Evolutionary conservation across 2,888 invertebrate species (phyloP).

Genomic region (Ligdia adustata): DNA sequence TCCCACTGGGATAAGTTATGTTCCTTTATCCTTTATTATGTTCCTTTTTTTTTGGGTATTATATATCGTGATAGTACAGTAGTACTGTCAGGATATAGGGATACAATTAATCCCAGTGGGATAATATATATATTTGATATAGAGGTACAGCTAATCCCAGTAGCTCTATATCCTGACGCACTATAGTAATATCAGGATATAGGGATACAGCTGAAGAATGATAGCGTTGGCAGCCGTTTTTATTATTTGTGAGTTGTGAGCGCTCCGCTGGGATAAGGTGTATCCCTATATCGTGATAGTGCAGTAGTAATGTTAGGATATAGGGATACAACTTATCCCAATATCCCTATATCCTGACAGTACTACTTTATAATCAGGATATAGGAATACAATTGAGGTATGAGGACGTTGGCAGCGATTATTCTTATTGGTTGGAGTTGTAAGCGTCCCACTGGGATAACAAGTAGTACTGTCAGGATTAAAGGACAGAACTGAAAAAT

Average conservation of each 20-base stretch:
- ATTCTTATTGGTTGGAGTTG: conserved; percentile 71
- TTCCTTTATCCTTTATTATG: background rate
- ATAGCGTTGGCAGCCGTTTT: conserved; percentile 69
- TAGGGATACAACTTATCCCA: too few relatives aligned
- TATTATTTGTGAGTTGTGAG: conserved; percentile 73
- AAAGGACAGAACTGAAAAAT: conserved; percentile 70
- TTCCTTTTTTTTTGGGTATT: background rate
- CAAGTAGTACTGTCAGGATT: conserved; percentile 69
- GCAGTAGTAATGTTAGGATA: too few relatives aligned
- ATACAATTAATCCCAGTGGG: background rate
- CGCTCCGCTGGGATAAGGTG: background rate
- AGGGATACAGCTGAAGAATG: conserved; percentile 70
- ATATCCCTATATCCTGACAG: too few relatives aligned
- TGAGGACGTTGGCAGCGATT: conserved; percentile 71
- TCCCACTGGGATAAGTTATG: background rate
- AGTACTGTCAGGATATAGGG: too few relatives aligned
- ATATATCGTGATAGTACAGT: too few relatives aligned
- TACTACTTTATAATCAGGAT: too few relatives aligned
- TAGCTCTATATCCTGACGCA: too few relatives aligned
- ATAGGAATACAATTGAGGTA: conserved; percentile 71
- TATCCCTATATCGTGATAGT: too few relatives aligned
- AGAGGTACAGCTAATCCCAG: too few relatives aligned
- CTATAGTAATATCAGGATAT: conserved; percentile 72
- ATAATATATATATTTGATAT: background rate
- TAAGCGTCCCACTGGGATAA: too few relatives aligned